Conservation (phyloP, 2,888 invertebrate genomes). For the Syritta pipiens region DNA sequence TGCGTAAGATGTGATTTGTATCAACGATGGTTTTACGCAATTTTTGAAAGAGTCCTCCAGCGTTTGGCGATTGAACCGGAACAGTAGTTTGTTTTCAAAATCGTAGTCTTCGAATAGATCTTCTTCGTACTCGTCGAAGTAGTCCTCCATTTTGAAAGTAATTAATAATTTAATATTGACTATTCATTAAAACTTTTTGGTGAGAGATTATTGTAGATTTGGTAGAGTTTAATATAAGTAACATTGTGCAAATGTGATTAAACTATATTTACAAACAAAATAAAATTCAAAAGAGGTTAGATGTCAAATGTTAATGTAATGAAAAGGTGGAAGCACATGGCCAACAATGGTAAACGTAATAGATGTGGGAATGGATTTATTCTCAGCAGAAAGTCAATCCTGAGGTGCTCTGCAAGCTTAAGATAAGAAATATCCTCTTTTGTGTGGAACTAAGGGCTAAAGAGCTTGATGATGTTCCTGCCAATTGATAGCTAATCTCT, state of each 20-base stretch:
- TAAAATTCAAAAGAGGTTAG: slow-evolving; percentile 2
- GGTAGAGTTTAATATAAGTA: slow-evolving; percentile 20
- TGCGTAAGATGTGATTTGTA: slow-evolving; percentile 70
- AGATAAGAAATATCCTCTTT: too few species aligned
- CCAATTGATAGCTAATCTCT: too few species aligned
- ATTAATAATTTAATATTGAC: slow-evolving; percentile 6
- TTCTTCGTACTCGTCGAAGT: slow-evolving; percentile 70
- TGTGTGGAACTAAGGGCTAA: too few species aligned
- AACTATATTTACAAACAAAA: slow-evolving; percentile 60
- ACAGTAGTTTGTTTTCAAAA: slow-evolving; percentile 39
- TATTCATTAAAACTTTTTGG: not conserved
- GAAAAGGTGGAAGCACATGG: slow-evolving; percentile 2
- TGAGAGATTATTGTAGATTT: not conserved
- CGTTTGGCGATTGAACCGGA: slow-evolving; percentile 50
- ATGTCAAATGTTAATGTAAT: too few species aligned
- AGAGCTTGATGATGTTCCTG: too few species aligned
- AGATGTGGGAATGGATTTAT: too few species aligned
- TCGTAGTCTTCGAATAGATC: slow-evolving; percentile 70
- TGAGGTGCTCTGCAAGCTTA: too few species aligned
- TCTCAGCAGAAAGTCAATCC: too few species aligned
- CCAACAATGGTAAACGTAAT: not conserved
- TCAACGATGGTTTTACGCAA: slow-evolving; percentile 70
- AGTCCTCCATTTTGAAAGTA: slow-evolving; percentile 67
- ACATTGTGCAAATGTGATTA: slow-evolving; percentile 31
- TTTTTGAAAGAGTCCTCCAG: slow-evolving; percentile 61